These are phyloP conservation scores for Thermophis baileyi DNA, from an alignment of 2,113 vertebrate genomes.

Conservation along the genomic window DNA sequence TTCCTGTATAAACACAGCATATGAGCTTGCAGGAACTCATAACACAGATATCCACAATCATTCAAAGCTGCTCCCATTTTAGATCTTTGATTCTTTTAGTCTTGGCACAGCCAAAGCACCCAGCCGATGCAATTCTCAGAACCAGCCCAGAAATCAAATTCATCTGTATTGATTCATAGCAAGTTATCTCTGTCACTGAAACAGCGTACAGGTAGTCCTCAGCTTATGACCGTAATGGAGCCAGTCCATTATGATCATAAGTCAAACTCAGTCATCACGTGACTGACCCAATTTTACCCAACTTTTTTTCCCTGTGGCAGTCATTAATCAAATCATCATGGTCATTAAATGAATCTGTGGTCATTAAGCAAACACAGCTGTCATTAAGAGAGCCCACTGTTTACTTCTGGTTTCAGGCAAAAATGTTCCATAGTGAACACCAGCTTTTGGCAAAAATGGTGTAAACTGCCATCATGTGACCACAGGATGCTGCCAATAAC, in stretches of 20 bases:
- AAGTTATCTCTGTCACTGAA: not conserved
- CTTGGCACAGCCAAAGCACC: slow-evolving; percentile 48
- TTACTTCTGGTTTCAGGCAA: too few species aligned
- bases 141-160: slow-evolving; percentile 47
- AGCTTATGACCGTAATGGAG: not conserved
- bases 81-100: slow-evolving; percentile 35
- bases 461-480: not conserved
- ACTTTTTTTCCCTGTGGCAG: not conserved
- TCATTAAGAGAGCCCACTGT: not conserved
- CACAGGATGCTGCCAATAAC: not conserved
- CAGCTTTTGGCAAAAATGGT: not conserved
- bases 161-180: slow-evolving; percentile 42
- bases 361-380: not conserved
- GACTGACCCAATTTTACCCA: not conserved
- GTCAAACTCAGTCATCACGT: not conserved
- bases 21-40: not conserved
- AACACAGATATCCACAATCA: slow-evolving; percentile 53
- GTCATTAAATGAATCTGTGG: not conserved
- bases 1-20: slow-evolving; percentile 63
- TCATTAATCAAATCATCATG: not conserved
- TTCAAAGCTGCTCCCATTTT: slow-evolving; percentile 38
- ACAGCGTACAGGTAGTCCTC: not conserved
- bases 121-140: slow-evolving; percentile 56
- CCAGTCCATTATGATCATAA: not conserved
- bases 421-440: too few species aligned